phyloP scores from a whole-genome alignment of 2,113 vertebrate species.

The Pogona vitticeps region DNA sequence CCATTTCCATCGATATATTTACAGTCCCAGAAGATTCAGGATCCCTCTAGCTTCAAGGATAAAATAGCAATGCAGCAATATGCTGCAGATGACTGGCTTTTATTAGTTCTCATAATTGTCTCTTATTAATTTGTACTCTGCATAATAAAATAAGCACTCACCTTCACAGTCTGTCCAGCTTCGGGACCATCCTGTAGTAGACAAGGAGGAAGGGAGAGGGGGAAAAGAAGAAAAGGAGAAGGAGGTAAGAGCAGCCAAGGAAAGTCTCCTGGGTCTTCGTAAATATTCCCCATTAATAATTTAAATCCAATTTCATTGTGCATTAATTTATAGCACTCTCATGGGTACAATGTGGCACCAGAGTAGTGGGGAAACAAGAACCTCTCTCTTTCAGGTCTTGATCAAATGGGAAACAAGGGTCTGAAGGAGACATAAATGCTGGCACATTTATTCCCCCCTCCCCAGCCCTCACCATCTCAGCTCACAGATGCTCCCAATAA shows the following conservation, averaged over 20 bases:
- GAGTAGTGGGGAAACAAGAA: slow-evolving; percentile 24
- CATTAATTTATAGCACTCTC: slow-evolving; percentile 61
- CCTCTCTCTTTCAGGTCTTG: slow-evolving; percentile 42
- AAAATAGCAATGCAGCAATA: slow-evolving; percentile 56
- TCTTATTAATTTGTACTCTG: slow-evolving; percentile 70
- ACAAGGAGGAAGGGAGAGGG: slow-evolving; percentile 33
- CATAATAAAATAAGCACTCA: slow-evolving; percentile 83
- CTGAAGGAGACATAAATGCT: slow-evolving; percentile 50
- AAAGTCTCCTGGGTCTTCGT: slow-evolving; percentile 67
- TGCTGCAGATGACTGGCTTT: slow-evolving; percentile 56
- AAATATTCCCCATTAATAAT: slow-evolving; percentile 78
- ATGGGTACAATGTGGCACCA: slow-evolving; percentile 25
- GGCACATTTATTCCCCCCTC: slow-evolving; percentile 31
- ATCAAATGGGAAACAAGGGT: slow-evolving; percentile 47
- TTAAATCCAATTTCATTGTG: slow-evolving; percentile 76
- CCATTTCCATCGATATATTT: slow-evolving; percentile 64
- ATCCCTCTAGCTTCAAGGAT: slow-evolving; percentile 64
- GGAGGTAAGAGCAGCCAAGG: slow-evolving; percentile 47
- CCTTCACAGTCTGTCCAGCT: slow-evolving; percentile 94
- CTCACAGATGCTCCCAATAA: slow-evolving; percentile 51
- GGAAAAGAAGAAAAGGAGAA: slow-evolving; percentile 54
- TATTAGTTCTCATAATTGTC: slow-evolving; percentile 69
- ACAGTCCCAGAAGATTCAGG: slow-evolving; percentile 39
- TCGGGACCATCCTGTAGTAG: slow-evolving; percentile 86
- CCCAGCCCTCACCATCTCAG: slow-evolving; percentile 59